phyloP scores from a whole-genome alignment of 1,140 invertebrate genomes.

The Zaprionus vittiger region DNA sequence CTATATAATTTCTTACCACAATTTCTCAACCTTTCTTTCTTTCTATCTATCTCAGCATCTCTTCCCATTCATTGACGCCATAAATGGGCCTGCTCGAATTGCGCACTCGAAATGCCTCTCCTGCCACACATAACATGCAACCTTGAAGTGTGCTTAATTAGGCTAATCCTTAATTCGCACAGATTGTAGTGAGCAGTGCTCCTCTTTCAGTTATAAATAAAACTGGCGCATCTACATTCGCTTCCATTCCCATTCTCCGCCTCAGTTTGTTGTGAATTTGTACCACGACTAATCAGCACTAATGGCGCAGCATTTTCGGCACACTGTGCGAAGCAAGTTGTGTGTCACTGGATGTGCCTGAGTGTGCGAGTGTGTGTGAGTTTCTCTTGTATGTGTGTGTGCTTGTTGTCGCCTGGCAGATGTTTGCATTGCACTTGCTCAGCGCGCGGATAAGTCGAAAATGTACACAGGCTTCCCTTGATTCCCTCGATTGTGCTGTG shows the following conservation, averaged over 20 bases:
- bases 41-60: neutral
- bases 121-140: neutral
- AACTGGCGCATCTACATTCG: neutral
- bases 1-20: neutral
- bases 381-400: neutral
- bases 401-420: conserved; percentile 23
- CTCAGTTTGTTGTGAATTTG: neutral
- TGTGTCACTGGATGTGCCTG: neutral
- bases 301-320: conserved; percentile 19
- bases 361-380: neutral
- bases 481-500: conserved; percentile 27
- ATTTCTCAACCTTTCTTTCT: neutral
- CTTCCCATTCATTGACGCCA: neutral
- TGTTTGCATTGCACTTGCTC: conserved; percentile 70
- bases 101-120: neutral
- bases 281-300: conserved; percentile 16
- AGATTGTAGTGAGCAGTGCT: neutral
- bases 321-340: neutral
- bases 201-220: conserved; percentile 11
- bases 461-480: conserved; percentile 59
- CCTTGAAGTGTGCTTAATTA: neutral
- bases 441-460: conserved; percentile 71
- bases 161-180: neutral
- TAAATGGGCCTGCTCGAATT: neutral
- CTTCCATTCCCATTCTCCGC: too few species aligned